phyloP scores from a whole-genome alignment of 2,888 invertebrate species.

The Meta bourneti region DNA sequence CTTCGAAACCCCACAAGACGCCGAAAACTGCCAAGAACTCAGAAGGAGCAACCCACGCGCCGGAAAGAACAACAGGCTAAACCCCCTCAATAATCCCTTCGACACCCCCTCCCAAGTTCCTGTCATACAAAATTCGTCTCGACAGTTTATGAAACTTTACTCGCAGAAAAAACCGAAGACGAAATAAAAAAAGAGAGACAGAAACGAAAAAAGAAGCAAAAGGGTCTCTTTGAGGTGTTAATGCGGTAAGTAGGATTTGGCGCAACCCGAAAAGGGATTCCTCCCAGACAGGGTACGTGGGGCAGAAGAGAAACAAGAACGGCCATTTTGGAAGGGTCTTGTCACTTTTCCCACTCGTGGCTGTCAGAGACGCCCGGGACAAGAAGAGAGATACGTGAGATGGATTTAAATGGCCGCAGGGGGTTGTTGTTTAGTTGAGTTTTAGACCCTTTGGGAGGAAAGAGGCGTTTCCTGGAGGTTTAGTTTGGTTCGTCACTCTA shows the following conservation, averaged over 20 bases:
- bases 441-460: background rate
- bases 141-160: conserved; percentile 46
- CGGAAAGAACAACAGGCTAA: no score
- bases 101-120: background rate
- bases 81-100: background rate
- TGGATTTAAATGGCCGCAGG: conserved; percentile 64
- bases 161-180: conserved; percentile 3
- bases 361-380: conserved; percentile 30
- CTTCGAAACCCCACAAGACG: no score
- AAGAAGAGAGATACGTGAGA: conserved; percentile 1
- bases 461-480: no score
- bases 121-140: conserved; percentile 37
- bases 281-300: background rate
- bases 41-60: no score
- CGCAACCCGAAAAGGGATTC: conserved; percentile 38
- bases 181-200: conserved; percentile 15
- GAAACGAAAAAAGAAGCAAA: conserved; percentile 27
- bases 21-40: no score
- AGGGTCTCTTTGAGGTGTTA: conserved; percentile 42
- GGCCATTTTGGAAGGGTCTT: conserved; percentile 69
- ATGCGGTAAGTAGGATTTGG: conserved; percentile 63
- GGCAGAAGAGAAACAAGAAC: conserved; percentile 51
- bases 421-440: background rate
- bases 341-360: conserved; percentile 46
- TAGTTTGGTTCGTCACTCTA: no score